Conservation (phyloP, 2,113 vertebrate genomes). For the Oryzias woworae region DNA sequence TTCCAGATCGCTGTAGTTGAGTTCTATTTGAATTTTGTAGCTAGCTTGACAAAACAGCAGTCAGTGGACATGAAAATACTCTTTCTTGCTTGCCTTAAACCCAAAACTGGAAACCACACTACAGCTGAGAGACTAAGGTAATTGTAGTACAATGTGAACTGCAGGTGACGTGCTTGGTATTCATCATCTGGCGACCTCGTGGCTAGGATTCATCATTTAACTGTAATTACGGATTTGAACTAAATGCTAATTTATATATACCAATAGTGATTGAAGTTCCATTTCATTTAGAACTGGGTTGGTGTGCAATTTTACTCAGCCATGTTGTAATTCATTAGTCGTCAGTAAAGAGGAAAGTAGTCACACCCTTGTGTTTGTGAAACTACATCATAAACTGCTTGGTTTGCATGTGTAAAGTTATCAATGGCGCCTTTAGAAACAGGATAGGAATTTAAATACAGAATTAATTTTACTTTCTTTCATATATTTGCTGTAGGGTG, state of each 20-base stretch:
- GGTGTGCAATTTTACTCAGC: neutral
- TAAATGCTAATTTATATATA: too few species aligned
- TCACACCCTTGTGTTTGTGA: neutral
- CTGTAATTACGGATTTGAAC: too few species aligned
- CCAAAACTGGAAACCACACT: slow-evolving; percentile 87
- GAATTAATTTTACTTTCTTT: too few species aligned
- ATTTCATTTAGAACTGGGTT: neutral
- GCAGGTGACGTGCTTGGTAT: neutral
- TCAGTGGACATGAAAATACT: slow-evolving; percentile 82
- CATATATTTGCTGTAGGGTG: too few species aligned
- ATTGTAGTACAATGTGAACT: slow-evolving; percentile 26
- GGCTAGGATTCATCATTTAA: too few species aligned
- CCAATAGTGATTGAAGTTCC: neutral
- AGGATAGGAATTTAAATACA: too few species aligned
- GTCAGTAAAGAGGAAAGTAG: neutral
- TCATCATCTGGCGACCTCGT: too few species aligned
- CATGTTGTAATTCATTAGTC: neutral
- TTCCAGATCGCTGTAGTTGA: neutral
- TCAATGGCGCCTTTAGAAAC: neutral
- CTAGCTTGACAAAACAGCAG: slow-evolving; percentile 1
- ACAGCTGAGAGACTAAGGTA: slow-evolving; percentile 90
- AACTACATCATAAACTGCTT: neutral
- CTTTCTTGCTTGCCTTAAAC: slow-evolving; percentile 83
- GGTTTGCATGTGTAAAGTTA: neutral
- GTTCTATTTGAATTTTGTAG: neutral